These are phyloP conservation scores for Rhinoderma darwinii DNA, from an alignment of 2,113 vertebrate species.

Conservation along the genomic window DNA sequence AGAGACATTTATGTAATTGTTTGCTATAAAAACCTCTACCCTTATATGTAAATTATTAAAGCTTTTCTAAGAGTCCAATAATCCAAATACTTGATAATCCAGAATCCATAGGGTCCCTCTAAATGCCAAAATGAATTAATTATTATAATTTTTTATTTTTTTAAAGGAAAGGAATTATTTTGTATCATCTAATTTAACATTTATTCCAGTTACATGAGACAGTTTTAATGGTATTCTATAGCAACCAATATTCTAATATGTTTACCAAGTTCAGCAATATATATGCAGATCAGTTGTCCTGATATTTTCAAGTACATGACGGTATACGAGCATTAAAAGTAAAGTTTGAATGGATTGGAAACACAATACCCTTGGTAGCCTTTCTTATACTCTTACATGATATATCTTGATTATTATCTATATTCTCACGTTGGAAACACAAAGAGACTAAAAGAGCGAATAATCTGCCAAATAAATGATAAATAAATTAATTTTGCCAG, in stretches of 20 bases:
- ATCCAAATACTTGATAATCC: no score
- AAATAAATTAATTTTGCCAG: conserved; percentile 37
- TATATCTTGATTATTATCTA: conserved; percentile 12
- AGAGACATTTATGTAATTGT: no score
- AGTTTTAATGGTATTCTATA: no score
- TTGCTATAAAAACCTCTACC: no score
- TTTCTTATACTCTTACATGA: neutral
- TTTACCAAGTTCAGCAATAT: neutral
- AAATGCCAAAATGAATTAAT: no score
- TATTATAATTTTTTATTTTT: no score
- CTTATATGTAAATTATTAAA: no score
- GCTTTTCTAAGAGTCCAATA: no score
- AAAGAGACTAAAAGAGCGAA: conserved; percentile 27
- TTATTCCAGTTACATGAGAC: no score
- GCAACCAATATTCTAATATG: neutral
- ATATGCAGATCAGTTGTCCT: neutral
- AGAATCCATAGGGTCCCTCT: no score
- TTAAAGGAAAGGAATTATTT: no score
- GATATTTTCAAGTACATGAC: neutral
- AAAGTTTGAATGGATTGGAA: neutral
- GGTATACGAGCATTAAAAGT: neutral
- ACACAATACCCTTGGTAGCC: neutral
- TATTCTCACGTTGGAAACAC: neutral
- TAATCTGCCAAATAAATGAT: conserved; percentile 44
- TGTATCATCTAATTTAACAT: no score